Conservation (phyloP, 1,140 invertebrate genomes). For the Trissolcus basalis region DNA sequence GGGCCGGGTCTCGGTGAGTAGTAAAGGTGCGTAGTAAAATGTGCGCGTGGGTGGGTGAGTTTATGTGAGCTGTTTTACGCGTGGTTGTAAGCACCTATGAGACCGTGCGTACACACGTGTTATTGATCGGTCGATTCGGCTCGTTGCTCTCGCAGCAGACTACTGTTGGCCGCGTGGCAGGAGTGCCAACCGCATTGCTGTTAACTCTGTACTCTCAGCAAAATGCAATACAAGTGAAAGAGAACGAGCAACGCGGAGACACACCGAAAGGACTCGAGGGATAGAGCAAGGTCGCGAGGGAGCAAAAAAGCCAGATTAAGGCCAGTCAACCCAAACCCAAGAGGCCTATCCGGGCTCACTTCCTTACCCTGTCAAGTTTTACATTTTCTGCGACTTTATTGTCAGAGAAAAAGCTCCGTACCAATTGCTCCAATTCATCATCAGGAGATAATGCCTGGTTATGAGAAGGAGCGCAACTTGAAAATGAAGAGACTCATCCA, state of each 20-base stretch:
- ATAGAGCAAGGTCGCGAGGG: not conserved
- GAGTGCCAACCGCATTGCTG: slow-evolving; percentile 70
- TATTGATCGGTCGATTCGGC: slow-evolving; percentile 71
- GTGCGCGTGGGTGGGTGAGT: slow-evolving; percentile 46
- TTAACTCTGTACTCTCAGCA: slow-evolving; percentile 68
- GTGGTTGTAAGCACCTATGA: slow-evolving; percentile 57
- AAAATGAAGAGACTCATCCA: too few relatives aligned
- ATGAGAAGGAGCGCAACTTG: too few relatives aligned
- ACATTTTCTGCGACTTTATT: slow-evolving; percentile 39
- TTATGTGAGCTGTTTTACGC: slow-evolving; percentile 47
- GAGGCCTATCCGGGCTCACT: slow-evolving; percentile 36
- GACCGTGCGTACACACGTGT: slow-evolving; percentile 74
- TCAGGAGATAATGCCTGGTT: slow-evolving; percentile 1
- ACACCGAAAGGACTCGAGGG: not conserved
- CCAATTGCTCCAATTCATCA: slow-evolving; percentile 32
- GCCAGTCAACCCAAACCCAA: slow-evolving; percentile 38
- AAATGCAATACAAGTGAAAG: slow-evolving; percentile 1
- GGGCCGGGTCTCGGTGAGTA: slow-evolving; percentile 26
- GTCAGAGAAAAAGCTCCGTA: slow-evolving; percentile 22
- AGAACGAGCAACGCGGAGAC: slow-evolving; percentile 3
- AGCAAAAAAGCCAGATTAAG: slow-evolving; percentile 5
- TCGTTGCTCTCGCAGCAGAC: slow-evolving; percentile 61
- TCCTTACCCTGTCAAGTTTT: slow-evolving; percentile 38
- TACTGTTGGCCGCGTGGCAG: slow-evolving; percentile 60
- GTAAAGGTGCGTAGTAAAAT: slow-evolving; percentile 61